Evolutionary conservation across 2,797 vertebrate species (phyloP), one percentile per base, ranked within the genome.

Genomic region (Siniperca undulata): DNA sequence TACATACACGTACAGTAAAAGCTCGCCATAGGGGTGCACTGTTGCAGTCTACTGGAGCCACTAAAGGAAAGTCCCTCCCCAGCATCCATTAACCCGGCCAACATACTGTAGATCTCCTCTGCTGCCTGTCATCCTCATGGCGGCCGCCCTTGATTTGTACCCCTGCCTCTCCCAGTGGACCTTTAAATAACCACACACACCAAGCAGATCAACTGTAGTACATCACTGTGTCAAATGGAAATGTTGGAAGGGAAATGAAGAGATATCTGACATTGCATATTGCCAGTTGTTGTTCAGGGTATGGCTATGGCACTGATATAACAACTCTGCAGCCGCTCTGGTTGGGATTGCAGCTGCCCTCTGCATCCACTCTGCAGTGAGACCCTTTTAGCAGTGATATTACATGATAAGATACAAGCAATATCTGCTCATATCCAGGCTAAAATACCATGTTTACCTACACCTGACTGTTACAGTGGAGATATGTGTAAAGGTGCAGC

Each of bases 181-280:
- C 76, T 62, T 65, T 87, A 73, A 83, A 90, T 81, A 81, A 88
- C 76, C 50, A 27, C 68, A 36, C 55, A 50, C 20, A 55, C 20
- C 3, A 4, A 4, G 48, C 34, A 36, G 34, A 66, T 70, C 46
- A 74, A 22, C 59, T 65, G 16, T 6, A 20, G 3, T 60, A 5
- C 64, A 56, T 77, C 70, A 64, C 40, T 16, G 16, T 53, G 72
- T 58, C 81, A 79, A 50, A 34, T 53, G 19, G 38, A 67, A 48
- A 69, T 17, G 44, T 7, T 67, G 38, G 12, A 53, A 56, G 58
- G 36, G 2, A 69, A 38, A 66, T 17, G 13, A 30, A 81, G 36
- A 38, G 38, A 75, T 55, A 40, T 4, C 53, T 50, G 66, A 75
- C 66, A 42, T 20, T 61, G 66, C 66, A 70, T 53, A 16, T 34